Evolutionary conservation across 1,140 invertebrate species (phyloP).

Genomic region (Tetramorium alpestre): DNA sequence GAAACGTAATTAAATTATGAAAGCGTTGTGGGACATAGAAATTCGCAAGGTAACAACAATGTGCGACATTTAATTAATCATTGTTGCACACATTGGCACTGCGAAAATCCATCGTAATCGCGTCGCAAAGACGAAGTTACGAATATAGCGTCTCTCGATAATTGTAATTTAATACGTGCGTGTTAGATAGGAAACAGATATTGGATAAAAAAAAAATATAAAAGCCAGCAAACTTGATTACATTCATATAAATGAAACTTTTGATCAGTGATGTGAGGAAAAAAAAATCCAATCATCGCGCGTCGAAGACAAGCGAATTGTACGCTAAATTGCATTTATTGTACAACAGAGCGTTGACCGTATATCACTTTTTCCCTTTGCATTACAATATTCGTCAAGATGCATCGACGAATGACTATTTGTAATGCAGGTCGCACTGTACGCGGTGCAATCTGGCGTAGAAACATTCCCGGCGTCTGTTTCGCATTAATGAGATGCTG

Average conservation of each 20-base stretch:
- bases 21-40: constrained; percentile 18
- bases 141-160: not conserved
- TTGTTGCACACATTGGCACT: constrained; percentile 7
- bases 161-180: not conserved
- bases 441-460: not conserved
- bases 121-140: constrained; percentile 8
- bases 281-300: not conserved
- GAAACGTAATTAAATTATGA: constrained; percentile 39
- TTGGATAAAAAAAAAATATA: not conserved
- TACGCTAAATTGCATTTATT: constrained; percentile 15
- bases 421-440: not conserved
- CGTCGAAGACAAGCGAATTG: not conserved
- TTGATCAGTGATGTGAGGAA: constrained; percentile 4
- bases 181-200: not conserved
- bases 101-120: not conserved
- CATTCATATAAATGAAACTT: constrained; percentile 1
- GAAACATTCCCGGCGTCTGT: constrained; percentile 32
- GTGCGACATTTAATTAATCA: constrained; percentile 39
- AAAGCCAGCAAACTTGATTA: not conserved
- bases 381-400: not conserved
- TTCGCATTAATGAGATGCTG: constrained; percentile 24
- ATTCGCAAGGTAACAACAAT: constrained; percentile 13
- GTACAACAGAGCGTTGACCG: not conserved
- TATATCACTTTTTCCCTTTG: not conserved
- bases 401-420: not conserved